Evolutionary conservation across 2,797 vertebrate species (phyloP).

Genomic region (Paratrypauchen microcephalus): DNA sequence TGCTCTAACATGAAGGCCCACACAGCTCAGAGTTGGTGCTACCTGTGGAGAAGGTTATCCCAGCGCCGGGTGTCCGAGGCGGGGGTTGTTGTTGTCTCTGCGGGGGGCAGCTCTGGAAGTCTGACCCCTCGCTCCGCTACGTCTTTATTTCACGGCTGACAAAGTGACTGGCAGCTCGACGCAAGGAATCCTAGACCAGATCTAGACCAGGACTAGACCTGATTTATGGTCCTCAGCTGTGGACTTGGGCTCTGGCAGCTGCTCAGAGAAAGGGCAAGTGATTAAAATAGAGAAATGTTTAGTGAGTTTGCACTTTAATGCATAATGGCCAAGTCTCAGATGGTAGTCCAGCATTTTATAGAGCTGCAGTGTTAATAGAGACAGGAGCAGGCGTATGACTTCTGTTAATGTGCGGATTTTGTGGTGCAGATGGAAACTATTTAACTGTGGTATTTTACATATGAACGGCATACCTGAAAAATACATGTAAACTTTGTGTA

Average conservation of each 20-base stretch:
- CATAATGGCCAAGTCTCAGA: neutral
- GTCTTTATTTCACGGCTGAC: slow-evolving; percentile 96
- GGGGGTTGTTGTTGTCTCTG: slow-evolving; percentile 38
- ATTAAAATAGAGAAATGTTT: slow-evolving; percentile 23
- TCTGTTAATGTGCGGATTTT: neutral
- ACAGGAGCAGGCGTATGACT: neutral
- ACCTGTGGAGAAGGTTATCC: slow-evolving; percentile 57
- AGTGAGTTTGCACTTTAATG: slow-evolving; percentile 6
- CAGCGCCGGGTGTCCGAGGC: slow-evolving; percentile 32
- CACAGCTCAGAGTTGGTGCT: slow-evolving; percentile 59
- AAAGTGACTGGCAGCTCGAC: slow-evolving; percentile 85
- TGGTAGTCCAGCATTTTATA: neutral
- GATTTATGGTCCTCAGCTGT: slow-evolving; percentile 96
- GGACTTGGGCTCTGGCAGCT: slow-evolving; percentile 21
- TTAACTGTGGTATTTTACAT: too few relatives aligned
- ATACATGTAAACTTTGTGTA: too few relatives aligned
- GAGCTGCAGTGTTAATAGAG: neutral
- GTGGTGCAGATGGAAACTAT: neutral
- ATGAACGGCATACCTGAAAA: too few relatives aligned
- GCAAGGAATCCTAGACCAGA: slow-evolving; percentile 79
- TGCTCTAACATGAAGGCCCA: slow-evolving; percentile 44
- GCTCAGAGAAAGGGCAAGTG: slow-evolving; percentile 13
- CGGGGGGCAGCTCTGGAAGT: slow-evolving; percentile 34
- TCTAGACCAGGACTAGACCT: slow-evolving; percentile 53
- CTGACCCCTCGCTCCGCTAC: slow-evolving; percentile 86